Percentiles rank a stretch among this genome's conserved stretches.
These are phyloP conservation scores for Popillia japonica DNA, from an alignment of 1,140 invertebrate species.

Conservation along the genomic window DNA sequence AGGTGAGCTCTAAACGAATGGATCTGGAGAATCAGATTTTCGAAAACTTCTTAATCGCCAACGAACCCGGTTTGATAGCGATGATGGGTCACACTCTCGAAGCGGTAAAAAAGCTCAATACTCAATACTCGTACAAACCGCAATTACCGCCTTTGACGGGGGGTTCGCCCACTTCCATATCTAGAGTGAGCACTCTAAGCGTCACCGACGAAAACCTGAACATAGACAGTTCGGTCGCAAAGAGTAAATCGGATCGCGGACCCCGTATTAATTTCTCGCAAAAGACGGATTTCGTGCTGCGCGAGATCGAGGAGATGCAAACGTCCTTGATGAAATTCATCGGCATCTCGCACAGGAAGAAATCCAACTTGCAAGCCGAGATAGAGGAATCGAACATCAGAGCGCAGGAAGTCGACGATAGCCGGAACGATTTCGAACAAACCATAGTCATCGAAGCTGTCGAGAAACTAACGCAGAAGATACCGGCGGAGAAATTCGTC, in stretches of 20 bases:
- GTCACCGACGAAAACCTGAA: neutral
- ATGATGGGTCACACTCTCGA: conserved; percentile 25
- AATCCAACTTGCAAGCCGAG: conserved; percentile 54
- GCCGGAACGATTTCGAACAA: conserved; percentile 57
- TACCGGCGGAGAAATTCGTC: conserved; percentile 61
- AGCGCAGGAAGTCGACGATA: conserved; percentile 52
- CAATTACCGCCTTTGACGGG: neutral
- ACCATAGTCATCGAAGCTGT: conserved; percentile 55
- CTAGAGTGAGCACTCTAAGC: neutral
- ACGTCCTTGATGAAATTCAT: conserved; percentile 45
- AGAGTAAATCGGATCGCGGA: neutral
- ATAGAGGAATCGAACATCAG: conserved; percentile 57
- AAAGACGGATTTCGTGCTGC: conserved; percentile 53
- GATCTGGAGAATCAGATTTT: conserved; percentile 51
- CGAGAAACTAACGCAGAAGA: conserved; percentile 59
- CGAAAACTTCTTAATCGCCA: conserved; percentile 46
- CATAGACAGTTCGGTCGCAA: neutral
- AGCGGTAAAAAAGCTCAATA: neutral
- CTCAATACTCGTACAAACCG: neutral
- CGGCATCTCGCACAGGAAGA: conserved; percentile 49
- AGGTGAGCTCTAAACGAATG: conserved; percentile 43
- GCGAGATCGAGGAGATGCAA: conserved; percentile 53
- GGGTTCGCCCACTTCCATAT: neutral
- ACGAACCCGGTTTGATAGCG: conserved; percentile 44
- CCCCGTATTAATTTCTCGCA: conserved; percentile 50